A percentile compares a stretch with the other conserved stretches of the same genome.
Evolutionary conservation across 2,888 invertebrate genomes (phyloP).

Genomic region (Drosophila buzzatii): DNA sequence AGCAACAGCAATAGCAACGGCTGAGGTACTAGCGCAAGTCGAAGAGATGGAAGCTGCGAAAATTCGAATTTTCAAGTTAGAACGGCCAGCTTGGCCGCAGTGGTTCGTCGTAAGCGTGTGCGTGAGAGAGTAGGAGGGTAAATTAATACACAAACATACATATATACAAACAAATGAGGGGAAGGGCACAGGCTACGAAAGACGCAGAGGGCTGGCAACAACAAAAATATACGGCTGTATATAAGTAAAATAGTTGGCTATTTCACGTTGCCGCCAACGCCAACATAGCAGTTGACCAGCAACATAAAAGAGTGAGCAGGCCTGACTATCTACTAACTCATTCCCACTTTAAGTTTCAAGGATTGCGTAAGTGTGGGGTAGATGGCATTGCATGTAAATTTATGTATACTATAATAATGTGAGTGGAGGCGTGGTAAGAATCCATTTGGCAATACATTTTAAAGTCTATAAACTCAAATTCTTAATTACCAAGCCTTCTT

Average conservation of each 20-base stretch:
- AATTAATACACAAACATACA: conserved; percentile 78
- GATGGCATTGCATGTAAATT: conserved; percentile 50
- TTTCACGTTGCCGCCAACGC: conserved; percentile 68
- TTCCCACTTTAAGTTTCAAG: conserved; percentile 26
- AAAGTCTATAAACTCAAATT: conserved; percentile 32
- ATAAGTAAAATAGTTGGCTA: conserved; percentile 71
- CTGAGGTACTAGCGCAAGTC: conserved; percentile 67
- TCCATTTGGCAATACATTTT: conserved; percentile 54
- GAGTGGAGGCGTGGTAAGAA: conserved; percentile 23
- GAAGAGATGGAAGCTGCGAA: conserved; percentile 70
- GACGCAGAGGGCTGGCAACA: conserved; percentile 59
- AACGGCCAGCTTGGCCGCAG: conserved; percentile 63
- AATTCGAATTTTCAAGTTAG: conserved; percentile 78
- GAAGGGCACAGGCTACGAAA: conserved; percentile 41
- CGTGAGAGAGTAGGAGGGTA: conserved; percentile 64
- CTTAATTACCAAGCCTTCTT: conserved; percentile 23
- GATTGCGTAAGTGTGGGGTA: conserved; percentile 42
- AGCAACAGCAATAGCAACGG: conserved; percentile 20
- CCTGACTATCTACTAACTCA: conserved; percentile 46
- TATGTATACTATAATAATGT: conserved; percentile 32
- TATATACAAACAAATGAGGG: conserved; percentile 50
- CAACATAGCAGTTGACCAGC: conserved; percentile 68
- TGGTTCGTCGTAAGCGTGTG: conserved; percentile 42
- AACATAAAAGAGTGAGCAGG: conserved; percentile 57
- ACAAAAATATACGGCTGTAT: conserved; percentile 66